Base-by-base conservation (phyloP, 1,140 invertebrate genomes). In the Psix sp. region DNA sequence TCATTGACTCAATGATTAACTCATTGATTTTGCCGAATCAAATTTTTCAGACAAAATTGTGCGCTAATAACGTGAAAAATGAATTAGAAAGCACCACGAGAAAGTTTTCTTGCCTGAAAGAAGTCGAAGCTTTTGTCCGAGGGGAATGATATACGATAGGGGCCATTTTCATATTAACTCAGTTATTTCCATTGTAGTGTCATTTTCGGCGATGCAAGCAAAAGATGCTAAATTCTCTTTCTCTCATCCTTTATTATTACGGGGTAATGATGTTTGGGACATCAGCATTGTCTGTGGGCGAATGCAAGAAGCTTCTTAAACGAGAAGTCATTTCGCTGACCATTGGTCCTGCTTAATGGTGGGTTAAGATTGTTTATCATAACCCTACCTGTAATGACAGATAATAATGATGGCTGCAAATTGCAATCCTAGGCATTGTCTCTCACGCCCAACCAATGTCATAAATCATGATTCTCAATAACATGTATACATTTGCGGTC, bases 371-470 rank as follows among this genome's bases (percentile, higher is more conserved):
- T 52, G 48, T 52, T 63, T 63, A 63, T 52, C 52, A 63, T 45
- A 63, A 63, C 13, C 39, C 45, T 51, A 63, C 48, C 26, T 52
- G 39, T 45, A 63, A 51, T 52, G 48, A 63, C 57, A 38, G 45
- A 62, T 62, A 49, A 62, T 49, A 59, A 59, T 68, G 31, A 59
- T 68, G 54, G 33, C 6, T 45, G 49, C 54, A 59, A 52, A 52
- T 52, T 68, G 3, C 7, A 21, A 18, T 36, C 13, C 31, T 11
- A 33, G n/a, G 15, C 6, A n/a, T 52, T 51, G 26, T 43, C 38
- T 59, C 38, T 51, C 43, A 40, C 29, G 40, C 31, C 42, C 14
- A 38, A 36, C 9, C 20, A 38, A 11, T 10, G 11, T 31, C 43
- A 62, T 62, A 18, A 62, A 62, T 60, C 56, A 59, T 29, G 9